Percentiles rank a stretch among this genome's conserved stretches.
Conservation (phyloP, 2,797 vertebrate species). For the Fringilla coelebs region DNA sequence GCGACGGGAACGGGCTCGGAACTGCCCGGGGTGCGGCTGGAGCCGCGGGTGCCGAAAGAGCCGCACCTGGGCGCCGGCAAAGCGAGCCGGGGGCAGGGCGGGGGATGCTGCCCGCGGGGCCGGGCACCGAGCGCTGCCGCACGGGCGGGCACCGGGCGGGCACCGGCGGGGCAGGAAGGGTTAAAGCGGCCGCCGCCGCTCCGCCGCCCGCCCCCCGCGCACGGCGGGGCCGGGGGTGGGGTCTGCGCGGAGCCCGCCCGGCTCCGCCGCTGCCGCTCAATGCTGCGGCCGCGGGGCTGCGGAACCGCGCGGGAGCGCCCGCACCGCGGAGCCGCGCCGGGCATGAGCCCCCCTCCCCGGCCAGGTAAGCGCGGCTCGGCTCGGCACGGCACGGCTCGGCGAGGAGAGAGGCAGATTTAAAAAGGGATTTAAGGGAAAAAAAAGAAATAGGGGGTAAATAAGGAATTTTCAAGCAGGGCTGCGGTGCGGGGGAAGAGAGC, state of each 20-base stretch:
- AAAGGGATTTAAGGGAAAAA: not conserved
- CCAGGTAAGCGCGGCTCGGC: not conserved
- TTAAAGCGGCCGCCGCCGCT: not conserved
- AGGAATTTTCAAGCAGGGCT: not conserved
- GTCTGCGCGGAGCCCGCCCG: slow-evolving; percentile 14
- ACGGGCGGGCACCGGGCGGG: not conserved
- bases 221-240: slow-evolving; percentile 45
- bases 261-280: not conserved
- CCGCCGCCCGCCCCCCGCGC: slow-evolving; percentile 20
- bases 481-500: not conserved
- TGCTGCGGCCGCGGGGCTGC: slow-evolving; percentile 12
- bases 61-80: not conserved
- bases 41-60: not conserved
- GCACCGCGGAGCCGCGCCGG: not conserved
- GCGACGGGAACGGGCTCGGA: not conserved
- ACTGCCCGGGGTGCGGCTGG: too few species aligned
- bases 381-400: not conserved
- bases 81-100: not conserved
- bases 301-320: not conserved
- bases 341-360: not conserved
- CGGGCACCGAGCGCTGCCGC: not conserved
- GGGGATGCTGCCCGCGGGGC: not conserved
- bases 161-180: not conserved
- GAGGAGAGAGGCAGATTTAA: not conserved
- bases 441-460: not conserved